These are phyloP conservation scores for Brevimyrus niger DNA, from an alignment of 2,113 vertebrate genomes.

Conservation along the genomic window DNA sequence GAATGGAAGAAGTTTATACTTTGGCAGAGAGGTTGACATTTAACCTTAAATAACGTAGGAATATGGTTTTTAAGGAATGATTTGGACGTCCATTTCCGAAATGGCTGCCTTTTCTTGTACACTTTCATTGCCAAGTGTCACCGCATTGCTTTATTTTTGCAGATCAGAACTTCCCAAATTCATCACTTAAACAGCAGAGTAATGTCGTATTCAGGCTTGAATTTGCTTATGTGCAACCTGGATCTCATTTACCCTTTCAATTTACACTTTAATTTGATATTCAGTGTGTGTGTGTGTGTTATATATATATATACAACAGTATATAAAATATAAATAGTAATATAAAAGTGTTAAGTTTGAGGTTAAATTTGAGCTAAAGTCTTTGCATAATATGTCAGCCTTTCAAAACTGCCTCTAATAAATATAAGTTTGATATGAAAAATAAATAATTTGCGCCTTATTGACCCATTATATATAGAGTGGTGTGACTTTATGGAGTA, in stretches of 20 bases:
- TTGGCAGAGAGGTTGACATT: background rate
- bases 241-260: background rate
- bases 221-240: background rate
- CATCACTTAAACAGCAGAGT: background rate
- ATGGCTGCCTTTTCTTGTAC: background rate
- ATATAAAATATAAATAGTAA: background rate
- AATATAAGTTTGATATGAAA: background rate
- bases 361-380: background rate
- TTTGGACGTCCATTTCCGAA: background rate
- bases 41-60: background rate
- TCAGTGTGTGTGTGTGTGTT: background rate
- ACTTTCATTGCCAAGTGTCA: background rate
- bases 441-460: background rate
- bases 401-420: background rate
- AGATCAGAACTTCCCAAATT: background rate
- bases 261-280: background rate
- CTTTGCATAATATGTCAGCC: too few relatives aligned
- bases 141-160: slow-evolving; percentile 12
- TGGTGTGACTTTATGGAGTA: background rate
- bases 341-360: background rate
- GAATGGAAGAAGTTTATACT: background rate
- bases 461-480: background rate
- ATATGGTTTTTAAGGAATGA: background rate
- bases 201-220: background rate
- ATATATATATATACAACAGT: too few relatives aligned